Evolutionary conservation across 2,113 vertebrate genomes (phyloP), one percentile per base, ranked within the genome.

Genomic region (Oryzias celebensis): DNA sequence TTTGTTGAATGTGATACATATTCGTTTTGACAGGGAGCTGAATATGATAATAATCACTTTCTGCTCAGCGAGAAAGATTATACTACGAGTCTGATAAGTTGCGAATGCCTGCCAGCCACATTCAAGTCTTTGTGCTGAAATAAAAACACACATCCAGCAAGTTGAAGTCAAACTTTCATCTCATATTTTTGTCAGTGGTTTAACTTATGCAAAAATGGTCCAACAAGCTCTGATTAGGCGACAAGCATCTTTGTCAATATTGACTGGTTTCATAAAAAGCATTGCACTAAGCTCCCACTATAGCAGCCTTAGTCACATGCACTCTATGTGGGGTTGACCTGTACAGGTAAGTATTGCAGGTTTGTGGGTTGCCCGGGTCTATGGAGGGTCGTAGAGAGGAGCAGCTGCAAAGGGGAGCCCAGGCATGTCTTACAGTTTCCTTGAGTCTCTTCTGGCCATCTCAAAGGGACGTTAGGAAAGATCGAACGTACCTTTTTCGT

Each of bases 91-190:
- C 51, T 14, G 60, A 51, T 58, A 52, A 57, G 58, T 24, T 42
- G 20, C 42, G 43, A 65, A 64, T 59, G 24, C 14, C 17, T 20
- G 17, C 44, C 50, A 53, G 48, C 36, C 54, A 14, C 4, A 68
- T 67, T 63, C n/a, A 54, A 47, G 42, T 55, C 24, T 73, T 67
- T 59, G n/a, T 17, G 47, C n/a, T 53, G 52, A 85, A 61, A 73
- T 70, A 12, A 68, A 62, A 43, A 42, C 28, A 48, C 14, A 28
- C 14, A 60, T 7, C 23, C 36, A 36, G 28, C 17, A 31, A 23
- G 45, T 31, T 49, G 26, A 59, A 31, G 46, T 49, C 24, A 36
- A 28, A 49, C 24, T 47, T 12, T 14, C 1, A 16, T 10, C n/a
- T 46, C 14, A 14, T 24, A 3, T 14, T 3, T 22, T 3, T 56